Conservation (phyloP, 2,113 vertebrate species). For the Antechinus stuartii region DNA sequence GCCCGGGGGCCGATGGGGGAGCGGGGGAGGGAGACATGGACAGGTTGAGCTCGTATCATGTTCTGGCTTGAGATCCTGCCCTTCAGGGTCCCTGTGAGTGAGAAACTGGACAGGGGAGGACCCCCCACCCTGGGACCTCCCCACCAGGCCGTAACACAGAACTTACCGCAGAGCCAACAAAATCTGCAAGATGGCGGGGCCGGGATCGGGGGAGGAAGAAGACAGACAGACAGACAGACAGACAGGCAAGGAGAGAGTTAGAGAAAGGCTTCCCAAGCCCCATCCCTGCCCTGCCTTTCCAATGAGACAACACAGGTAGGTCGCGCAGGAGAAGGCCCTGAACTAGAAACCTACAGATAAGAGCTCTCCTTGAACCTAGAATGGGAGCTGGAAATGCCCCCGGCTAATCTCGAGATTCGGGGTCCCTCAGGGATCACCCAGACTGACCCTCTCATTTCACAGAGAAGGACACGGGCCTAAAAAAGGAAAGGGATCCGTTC, state of each 20-base stretch:
- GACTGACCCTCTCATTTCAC: background rate
- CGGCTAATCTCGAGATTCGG: no score
- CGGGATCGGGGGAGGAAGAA: background rate
- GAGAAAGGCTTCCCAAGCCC: background rate
- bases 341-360: background rate
- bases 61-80: constrained; percentile 45
- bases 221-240: background rate
- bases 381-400: background rate
- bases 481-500: background rate
- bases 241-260: background rate
- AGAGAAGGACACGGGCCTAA: background rate
- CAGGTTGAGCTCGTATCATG: constrained; percentile 55
- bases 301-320: background rate
- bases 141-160: constrained; percentile 66
- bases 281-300: background rate
- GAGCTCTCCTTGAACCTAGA: background rate
- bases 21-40: constrained; percentile 39
- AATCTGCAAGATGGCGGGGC: constrained; percentile 79
- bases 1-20: constrained; percentile 56
- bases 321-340: background rate
- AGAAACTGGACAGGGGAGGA: constrained; percentile 75
- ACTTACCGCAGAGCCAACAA: constrained; percentile 87
- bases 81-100: constrained; percentile 78
- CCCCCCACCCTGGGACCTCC: constrained; percentile 78
- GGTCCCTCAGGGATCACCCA: background rate